phyloP scores from a whole-genome alignment of 2,888 invertebrate species.

The Pollenia amentaria region DNA sequence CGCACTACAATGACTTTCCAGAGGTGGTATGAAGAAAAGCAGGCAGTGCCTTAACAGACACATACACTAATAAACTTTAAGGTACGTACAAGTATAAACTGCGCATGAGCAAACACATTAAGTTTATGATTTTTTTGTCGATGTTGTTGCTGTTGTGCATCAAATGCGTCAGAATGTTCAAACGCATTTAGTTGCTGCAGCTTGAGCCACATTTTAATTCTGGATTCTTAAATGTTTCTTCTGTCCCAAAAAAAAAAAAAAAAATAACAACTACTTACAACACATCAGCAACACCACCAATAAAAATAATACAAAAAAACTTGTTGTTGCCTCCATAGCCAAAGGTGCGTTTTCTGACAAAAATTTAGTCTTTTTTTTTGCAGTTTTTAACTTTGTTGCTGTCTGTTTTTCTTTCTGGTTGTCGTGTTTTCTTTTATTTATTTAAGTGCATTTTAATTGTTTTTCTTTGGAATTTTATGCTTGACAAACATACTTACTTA shows the following conservation, averaged over 20 bases:
- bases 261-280: constrained; percentile 16
- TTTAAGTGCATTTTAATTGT: constrained; percentile 74
- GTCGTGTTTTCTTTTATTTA: constrained; percentile 64
- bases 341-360: constrained; percentile 68
- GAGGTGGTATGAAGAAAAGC: constrained; percentile 44
- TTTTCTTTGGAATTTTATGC: constrained; percentile 71
- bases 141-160: constrained; percentile 6
- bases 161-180: constrained; percentile 59
- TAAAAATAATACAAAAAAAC: neutral
- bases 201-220: constrained; percentile 51
- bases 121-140: constrained; percentile 17
- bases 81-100: neutral
- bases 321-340: constrained; percentile 43
- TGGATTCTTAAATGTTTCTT: constrained; percentile 47
- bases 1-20: constrained; percentile 54
- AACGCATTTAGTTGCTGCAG: neutral
- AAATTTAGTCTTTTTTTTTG: constrained; percentile 53
- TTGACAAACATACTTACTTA: constrained; percentile 52
- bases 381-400: constrained; percentile 40
- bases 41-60: neutral
- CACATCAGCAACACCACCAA: neutral
- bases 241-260: constrained; percentile 35
- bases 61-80: neutral
- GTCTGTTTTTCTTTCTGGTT: constrained; percentile 51
- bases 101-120: constrained; percentile 44